Evolutionary conservation across 2,888 invertebrate species (phyloP).

Genomic region (Chelonus formosanus): DNA sequence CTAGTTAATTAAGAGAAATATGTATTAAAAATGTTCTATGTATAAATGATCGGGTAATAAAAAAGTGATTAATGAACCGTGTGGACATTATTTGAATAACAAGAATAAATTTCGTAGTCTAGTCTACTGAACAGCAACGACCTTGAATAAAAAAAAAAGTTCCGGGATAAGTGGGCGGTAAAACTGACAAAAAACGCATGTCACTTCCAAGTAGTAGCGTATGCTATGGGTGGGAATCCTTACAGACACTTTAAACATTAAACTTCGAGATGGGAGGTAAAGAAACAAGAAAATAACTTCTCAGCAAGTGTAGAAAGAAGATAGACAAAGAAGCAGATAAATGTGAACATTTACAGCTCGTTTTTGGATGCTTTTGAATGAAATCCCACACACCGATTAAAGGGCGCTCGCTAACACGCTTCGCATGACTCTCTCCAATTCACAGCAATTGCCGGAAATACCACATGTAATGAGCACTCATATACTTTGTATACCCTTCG

Average conservation of each 20-base stretch:
- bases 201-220: slow-evolving; percentile 35
- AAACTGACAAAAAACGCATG: slow-evolving; percentile 28
- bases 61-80: slow-evolving; percentile 19
- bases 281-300: not conserved
- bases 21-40: not conserved
- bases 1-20: not conserved
- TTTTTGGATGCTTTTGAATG: slow-evolving; percentile 22
- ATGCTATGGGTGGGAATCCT: slow-evolving; percentile 8
- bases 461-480: slow-evolving; percentile 21
- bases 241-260: slow-evolving; percentile 4
- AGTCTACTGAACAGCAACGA: slow-evolving; percentile 5
- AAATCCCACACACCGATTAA: slow-evolving; percentile 46
- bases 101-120: slow-evolving; percentile 24
- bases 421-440: slow-evolving; percentile 55
- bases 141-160: slow-evolving; percentile 29
- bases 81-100: slow-evolving; percentile 18
- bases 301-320: too few species aligned
- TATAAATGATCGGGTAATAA: not conserved
- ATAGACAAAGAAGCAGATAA: not conserved
- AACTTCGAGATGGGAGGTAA: not conserved
- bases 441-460: slow-evolving; percentile 51
- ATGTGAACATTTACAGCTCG: not conserved
- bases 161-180: slow-evolving; percentile 24
- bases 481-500: slow-evolving; percentile 1
- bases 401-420: slow-evolving; percentile 43